phyloP scores from a whole-genome alignment of 2,888 invertebrate genomes.

The Eudemis profundana region DNA sequence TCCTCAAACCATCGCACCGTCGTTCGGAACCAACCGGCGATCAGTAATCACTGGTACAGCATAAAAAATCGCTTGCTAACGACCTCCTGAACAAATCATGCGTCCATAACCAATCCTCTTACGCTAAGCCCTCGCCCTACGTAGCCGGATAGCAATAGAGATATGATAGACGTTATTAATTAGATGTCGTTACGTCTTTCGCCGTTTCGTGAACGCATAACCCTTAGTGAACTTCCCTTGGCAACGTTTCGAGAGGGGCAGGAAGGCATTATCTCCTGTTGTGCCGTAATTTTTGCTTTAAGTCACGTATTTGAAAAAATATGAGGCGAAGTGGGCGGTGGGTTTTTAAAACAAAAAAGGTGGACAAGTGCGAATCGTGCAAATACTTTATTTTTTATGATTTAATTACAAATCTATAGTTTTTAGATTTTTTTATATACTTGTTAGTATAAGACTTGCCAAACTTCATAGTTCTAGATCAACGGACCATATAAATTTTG shows the following conservation, averaged over 20 bases:
- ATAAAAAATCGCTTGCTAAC: conserved; percentile 70
- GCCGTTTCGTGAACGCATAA: conserved; percentile 76
- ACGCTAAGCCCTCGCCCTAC: conserved; percentile 69
- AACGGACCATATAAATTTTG: too few relatives aligned
- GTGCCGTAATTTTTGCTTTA: conserved; percentile 34
- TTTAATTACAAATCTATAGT: too few relatives aligned
- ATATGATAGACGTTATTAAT: conserved; percentile 85
- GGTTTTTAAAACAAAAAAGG: too few relatives aligned
- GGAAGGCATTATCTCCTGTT: conserved; percentile 40
- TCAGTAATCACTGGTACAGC: conserved; percentile 50
- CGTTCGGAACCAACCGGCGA: not conserved
- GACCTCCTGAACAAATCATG: conserved; percentile 77
- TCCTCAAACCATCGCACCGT: not conserved
- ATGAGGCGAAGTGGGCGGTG: not conserved
- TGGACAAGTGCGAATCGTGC: too few relatives aligned
- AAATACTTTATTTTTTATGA: too few relatives aligned
- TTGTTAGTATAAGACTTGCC: too few relatives aligned
- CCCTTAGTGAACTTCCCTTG: conserved; percentile 62
- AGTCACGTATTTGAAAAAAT: conserved; percentile 7
- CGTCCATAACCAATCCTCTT: conserved; percentile 80
- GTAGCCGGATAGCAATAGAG: conserved; percentile 79
- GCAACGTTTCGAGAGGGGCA: conserved; percentile 49
- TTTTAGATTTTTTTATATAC: too few relatives aligned
- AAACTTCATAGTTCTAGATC: too few relatives aligned
- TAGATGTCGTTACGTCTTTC: conserved; percentile 82